These are phyloP conservation scores for Triops longicaudatus DNA, from an alignment of 1,140 invertebrate species.

Conservation along the genomic window DNA sequence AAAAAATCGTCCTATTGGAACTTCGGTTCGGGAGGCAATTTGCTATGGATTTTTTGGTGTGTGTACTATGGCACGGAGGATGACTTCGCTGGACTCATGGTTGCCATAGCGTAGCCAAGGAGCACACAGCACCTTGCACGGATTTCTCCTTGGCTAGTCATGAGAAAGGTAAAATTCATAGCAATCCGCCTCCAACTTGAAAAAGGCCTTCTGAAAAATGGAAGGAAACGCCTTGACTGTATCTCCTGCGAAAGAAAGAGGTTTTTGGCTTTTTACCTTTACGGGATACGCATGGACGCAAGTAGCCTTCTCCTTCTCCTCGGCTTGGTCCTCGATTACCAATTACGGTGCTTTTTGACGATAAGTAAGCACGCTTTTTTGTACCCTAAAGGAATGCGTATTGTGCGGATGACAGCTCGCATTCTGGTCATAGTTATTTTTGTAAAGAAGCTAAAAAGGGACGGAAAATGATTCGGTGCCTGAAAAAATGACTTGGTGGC, in stretches of 20 bases:
- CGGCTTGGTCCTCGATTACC: too few relatives aligned
- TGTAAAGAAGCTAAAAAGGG: too few relatives aligned
- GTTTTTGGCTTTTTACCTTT: not conserved
- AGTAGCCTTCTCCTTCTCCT: not conserved
- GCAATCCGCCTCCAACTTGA: not conserved
- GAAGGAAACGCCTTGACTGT: slow-evolving; percentile 8
- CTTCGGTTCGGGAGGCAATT: not conserved
- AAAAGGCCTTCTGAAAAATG: slow-evolving; percentile 12
- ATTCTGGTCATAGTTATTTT: too few relatives aligned
- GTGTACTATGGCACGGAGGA: not conserved
- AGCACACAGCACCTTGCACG: slow-evolving; percentile 4
- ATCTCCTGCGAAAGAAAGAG: not conserved
- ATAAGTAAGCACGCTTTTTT: too few relatives aligned
- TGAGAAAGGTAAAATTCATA: slow-evolving; percentile 2
- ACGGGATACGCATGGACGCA: slow-evolving; percentile 10
- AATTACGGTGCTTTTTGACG: too few relatives aligned
- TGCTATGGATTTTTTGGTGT: not conserved
- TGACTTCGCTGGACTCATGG: not conserved
- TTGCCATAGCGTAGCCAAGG: not conserved
- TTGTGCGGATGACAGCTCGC: too few relatives aligned
- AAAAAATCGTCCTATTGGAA: not conserved
- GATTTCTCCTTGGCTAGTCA: slow-evolving; percentile 14
- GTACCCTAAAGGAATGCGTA: too few relatives aligned
- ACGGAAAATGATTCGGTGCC: too few relatives aligned
- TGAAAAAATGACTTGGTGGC: not conserved